Conservation (phyloP, 2,797 vertebrate genomes). For the Rhabdophis nuchalis region DNA sequence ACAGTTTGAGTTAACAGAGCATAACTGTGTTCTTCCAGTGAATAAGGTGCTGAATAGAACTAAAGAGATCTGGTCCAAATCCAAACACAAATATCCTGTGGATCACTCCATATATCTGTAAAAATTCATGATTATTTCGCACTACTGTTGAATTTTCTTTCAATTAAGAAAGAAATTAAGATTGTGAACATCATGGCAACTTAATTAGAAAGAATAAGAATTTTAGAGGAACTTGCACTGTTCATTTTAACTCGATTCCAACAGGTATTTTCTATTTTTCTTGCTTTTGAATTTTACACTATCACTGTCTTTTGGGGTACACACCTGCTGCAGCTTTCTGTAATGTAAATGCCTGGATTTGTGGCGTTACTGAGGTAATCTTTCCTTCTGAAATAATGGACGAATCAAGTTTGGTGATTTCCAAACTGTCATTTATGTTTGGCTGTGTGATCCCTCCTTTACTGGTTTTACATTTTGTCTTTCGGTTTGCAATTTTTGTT, state of each 20-base stretch:
- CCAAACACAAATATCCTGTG: not conserved
- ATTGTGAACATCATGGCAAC: not conserved
- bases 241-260: not conserved
- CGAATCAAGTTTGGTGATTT: conserved; percentile 91
- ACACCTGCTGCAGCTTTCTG: conserved; percentile 92
- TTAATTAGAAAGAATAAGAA: not conserved
- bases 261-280: not conserved
- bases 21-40: not conserved
- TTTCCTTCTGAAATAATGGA: conserved; percentile 83
- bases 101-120: not conserved
- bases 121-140: not conserved
- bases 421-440: conserved; percentile 93
- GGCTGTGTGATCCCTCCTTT: conserved; percentile 88
- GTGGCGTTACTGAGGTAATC: conserved; percentile 80
- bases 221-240: not conserved
- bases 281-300: not conserved
- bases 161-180: not conserved
- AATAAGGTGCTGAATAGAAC: not conserved
- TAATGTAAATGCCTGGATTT: conserved; percentile 86
- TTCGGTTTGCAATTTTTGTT: conserved; percentile 95
- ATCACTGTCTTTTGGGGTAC: conserved; percentile 39
- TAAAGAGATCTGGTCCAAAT: not conserved
- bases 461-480: conserved; percentile 94
- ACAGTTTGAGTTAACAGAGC: not conserved
- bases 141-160: not conserved